Evolutionary conservation across 2,888 invertebrate species (phyloP).

Genomic region (Callyntrura guangdongensis): DNA sequence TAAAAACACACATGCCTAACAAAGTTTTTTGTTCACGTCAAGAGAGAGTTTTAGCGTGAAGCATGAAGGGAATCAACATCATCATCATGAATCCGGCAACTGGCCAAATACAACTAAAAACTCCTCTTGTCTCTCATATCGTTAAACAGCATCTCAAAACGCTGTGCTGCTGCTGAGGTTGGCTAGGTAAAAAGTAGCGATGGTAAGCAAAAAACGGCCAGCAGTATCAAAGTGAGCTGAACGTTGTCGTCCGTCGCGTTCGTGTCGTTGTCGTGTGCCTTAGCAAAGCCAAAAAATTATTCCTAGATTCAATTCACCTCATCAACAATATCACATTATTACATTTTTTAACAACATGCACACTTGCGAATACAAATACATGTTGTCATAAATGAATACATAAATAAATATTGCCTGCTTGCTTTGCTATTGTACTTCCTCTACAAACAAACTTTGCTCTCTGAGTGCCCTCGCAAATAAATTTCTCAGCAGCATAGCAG

Average conservation of each 20-base stretch:
- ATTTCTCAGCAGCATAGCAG: no score
- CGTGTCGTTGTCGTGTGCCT: conserved; percentile 6
- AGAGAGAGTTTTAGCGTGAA: conserved; percentile 7
- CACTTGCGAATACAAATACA: not conserved
- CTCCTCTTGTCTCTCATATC: no score
- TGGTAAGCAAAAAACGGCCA: not conserved
- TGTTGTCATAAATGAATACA: not conserved
- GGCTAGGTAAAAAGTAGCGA: not conserved
- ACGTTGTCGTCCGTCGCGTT: not conserved
- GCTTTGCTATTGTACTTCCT: not conserved
- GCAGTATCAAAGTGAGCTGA: not conserved
- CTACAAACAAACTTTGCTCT: no score
- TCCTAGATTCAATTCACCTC: conserved; percentile 65
- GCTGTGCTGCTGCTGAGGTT: no score
- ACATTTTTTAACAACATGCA: conserved; percentile 9
- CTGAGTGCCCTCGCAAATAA: no score
- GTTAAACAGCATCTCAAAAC: not conserved
- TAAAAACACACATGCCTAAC: not conserved
- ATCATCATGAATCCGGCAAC: conserved; percentile 68
- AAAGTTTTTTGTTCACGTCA: not conserved
- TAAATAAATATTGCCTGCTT: not conserved
- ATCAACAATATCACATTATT: conserved; percentile 22
- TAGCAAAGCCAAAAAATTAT: conserved; percentile 60
- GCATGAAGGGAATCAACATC: conserved; percentile 36
- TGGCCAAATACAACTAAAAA: conserved; percentile 47